Evolutionary conservation across 2,888 invertebrate species (phyloP).

Genomic region (Empis stercorea): DNA sequence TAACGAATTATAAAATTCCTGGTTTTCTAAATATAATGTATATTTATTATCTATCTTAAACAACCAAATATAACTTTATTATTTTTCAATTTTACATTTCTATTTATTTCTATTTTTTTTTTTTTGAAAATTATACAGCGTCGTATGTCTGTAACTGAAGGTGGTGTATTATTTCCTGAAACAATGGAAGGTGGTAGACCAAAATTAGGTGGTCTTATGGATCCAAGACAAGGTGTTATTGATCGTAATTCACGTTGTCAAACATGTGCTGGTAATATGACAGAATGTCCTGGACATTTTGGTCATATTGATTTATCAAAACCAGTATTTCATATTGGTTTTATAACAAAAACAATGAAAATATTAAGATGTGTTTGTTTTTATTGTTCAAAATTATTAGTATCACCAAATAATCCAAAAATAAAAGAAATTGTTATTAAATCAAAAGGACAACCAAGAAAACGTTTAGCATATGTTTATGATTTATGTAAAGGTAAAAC

Average conservation of each 20-base stretch:
- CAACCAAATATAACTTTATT: no score
- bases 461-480: conserved; percentile 88
- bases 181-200: conserved; percentile 98
- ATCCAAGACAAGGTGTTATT: conserved; percentile 95
- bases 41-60: no score
- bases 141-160: conserved; percentile 96
- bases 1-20: no score
- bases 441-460: conserved; percentile 91
- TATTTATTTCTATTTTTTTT: background rate
- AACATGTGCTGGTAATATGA: conserved; percentile 95
- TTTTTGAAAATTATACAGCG: conserved; percentile 43
- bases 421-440: conserved; percentile 63
- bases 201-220: conserved; percentile 97
- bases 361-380: conserved; percentile 97
- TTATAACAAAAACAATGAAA: conserved; percentile 94
- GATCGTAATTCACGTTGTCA: conserved; percentile 88
- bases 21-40: no score
- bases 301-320: conserved; percentile 97
- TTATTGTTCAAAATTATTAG: conserved; percentile 93
- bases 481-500: conserved; percentile 97
- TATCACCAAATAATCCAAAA: conserved; percentile 71
- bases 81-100: no score
- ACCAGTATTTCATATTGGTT: conserved; percentile 97
- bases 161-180: conserved; percentile 92
- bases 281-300: conserved; percentile 98